Conservation (phyloP, 2,888 invertebrate genomes). For the Pecten maximus region DNA sequence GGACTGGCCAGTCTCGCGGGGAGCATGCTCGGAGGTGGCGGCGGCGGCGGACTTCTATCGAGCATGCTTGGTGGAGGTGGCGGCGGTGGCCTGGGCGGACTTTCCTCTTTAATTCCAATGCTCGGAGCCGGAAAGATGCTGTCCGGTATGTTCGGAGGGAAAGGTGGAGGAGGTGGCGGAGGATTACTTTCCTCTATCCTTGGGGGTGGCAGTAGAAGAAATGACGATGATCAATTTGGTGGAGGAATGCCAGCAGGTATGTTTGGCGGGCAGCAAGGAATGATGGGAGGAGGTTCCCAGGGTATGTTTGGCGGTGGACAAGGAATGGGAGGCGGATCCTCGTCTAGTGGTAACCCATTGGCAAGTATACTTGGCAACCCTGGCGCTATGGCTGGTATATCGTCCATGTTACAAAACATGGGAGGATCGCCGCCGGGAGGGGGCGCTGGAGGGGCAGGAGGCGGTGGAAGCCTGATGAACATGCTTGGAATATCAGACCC, state of each 20-base stretch:
- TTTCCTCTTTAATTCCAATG: constrained; percentile 44
- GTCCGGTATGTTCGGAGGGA: constrained; percentile 38
- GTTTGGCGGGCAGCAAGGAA: not conserved
- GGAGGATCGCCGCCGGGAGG: constrained; percentile 41
- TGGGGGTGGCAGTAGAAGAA: not conserved
- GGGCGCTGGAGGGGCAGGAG: constrained; percentile 41
- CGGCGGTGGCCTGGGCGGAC: constrained; percentile 46
- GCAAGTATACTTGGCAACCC: constrained; percentile 35
- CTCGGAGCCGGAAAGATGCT: constrained; percentile 14
- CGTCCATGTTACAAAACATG: constrained; percentile 1
- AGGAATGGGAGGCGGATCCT: not conserved
- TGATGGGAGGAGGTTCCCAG: not conserved
- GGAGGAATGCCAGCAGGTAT: not conserved
- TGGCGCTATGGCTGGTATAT: constrained; percentile 28
- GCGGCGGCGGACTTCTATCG: constrained; percentile 41
- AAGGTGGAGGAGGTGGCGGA: constrained; percentile 45
- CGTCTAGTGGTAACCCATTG: not conserved
- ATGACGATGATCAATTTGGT: not conserved
- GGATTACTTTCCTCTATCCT: not conserved
- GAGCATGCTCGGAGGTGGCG: not conserved
- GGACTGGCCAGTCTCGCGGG: not conserved
- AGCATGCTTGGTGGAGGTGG: constrained; percentile 39
- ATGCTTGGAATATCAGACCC: constrained; percentile 6
- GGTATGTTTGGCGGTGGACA: too few relatives aligned
- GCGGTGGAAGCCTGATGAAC: constrained; percentile 43